phyloP scores from a whole-genome alignment of 2,888 invertebrate species.

The Didymodactylos carnosus region DNA sequence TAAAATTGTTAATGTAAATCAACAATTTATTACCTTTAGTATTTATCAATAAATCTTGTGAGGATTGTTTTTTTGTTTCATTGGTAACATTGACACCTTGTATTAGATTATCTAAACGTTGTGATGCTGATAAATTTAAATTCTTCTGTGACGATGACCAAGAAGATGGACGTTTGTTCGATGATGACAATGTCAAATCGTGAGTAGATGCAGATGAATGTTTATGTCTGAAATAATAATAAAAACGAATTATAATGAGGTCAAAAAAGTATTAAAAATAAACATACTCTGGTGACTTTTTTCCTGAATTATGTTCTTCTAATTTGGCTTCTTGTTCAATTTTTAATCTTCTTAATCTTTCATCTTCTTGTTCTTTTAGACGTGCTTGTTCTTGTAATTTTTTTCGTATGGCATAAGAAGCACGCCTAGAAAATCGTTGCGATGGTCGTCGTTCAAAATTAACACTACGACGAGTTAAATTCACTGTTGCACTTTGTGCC shows the following conservation, averaged over 20 bases:
- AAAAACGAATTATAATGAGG: neutral
- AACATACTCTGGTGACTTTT: neutral
- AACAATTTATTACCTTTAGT: neutral
- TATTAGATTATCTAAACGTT: neutral
- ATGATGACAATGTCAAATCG: neutral
- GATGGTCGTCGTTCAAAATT: slow-evolving; percentile 88
- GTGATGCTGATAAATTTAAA: neutral
- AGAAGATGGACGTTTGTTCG: neutral
- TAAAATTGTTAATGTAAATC: too few species aligned
- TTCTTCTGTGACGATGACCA: neutral
- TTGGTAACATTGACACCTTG: too few species aligned
- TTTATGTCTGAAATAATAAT: neutral
- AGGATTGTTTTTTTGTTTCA: too few species aligned
- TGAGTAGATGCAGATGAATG: neutral
- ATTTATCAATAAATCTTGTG: neutral
- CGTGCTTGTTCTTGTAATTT: slow-evolving; percentile 9
- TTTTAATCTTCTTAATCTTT: neutral
- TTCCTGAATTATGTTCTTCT: neutral
- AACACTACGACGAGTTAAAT: slow-evolving; percentile 54
- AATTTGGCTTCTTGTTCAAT: neutral
- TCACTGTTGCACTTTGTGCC: slow-evolving; percentile 77
- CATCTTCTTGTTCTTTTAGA: neutral
- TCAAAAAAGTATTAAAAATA: too few species aligned
- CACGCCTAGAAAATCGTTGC: slow-evolving; percentile 72
- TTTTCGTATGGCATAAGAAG: slow-evolving; percentile 10